Evolutionary conservation across 2,888 invertebrate genomes (phyloP).

Genomic region (Metellina segmentata): DNA sequence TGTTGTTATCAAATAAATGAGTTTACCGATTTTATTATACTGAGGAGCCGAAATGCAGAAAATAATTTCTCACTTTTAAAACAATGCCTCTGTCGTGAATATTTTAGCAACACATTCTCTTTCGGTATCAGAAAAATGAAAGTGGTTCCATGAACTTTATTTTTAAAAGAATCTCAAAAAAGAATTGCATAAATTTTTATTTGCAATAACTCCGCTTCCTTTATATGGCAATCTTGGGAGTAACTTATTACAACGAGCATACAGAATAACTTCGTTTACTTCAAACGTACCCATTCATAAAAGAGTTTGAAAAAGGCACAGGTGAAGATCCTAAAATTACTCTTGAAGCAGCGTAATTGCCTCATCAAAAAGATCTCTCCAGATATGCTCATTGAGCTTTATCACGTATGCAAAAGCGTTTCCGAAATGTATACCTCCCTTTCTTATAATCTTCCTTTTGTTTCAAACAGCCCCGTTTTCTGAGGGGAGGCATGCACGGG

Average conservation of each 20-base stretch:
- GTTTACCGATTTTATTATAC: no score
- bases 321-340: conserved; percentile 29
- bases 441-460: conserved; percentile 4
- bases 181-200: no score
- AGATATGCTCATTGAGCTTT: conserved; percentile 19
- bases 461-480: conserved; percentile 40
- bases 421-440: conserved; percentile 27
- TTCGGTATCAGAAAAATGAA: no score
- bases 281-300: neutral
- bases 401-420: conserved; percentile 51
- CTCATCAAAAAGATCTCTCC: conserved; percentile 49
- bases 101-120: no score
- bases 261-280: neutral
- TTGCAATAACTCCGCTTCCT: no score
- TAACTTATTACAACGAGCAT: neutral
- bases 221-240: no score
- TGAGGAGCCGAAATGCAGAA: no score
- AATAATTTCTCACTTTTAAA: no score
- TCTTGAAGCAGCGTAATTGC: conserved; percentile 28
- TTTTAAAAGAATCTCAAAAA: no score
- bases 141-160: no score
- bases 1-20: no score
- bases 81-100: no score
- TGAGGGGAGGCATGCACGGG: neutral
- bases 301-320: neutral